Percentiles rank a stretch among this genome's conserved stretches.
Conservation (phyloP, 2,113 vertebrate species). For the Brachirus orientalis region DNA sequence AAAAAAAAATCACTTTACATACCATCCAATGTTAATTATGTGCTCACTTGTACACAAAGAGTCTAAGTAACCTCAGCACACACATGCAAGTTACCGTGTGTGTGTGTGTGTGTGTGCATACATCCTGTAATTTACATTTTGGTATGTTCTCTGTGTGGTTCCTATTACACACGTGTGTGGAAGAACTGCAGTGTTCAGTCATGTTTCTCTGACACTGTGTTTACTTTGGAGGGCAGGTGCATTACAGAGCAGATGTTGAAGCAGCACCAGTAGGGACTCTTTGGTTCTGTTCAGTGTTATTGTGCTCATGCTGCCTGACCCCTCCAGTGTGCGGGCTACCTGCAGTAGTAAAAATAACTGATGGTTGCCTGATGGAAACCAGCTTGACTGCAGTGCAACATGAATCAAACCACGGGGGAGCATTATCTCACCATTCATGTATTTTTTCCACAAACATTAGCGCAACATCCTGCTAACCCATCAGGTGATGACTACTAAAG, state of each 20-base stretch:
- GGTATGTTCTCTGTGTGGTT: constrained; percentile 35
- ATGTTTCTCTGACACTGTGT: constrained; percentile 56
- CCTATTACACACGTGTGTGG: constrained; percentile 37
- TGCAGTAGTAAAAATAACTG: constrained; percentile 64
- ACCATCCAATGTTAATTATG: too few species aligned
- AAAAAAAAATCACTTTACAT: too few species aligned
- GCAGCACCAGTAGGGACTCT: constrained; percentile 41
- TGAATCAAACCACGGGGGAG: constrained; percentile 47
- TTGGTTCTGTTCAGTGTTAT: constrained; percentile 70
- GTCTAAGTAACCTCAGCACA: constrained; percentile 11
- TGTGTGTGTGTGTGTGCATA: constrained; percentile 18
- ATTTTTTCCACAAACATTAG: constrained; percentile 45
- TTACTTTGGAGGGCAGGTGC: constrained; percentile 69
- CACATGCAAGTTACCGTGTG: constrained; percentile 26
- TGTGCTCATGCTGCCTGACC: constrained; percentile 51
- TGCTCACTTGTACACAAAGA: too few species aligned
- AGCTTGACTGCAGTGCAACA: constrained; percentile 44
- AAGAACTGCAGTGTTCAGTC: constrained; percentile 30
- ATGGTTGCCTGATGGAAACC: constrained; percentile 70
- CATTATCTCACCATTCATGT: constrained; percentile 51
- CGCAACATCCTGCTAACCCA: constrained; percentile 18
- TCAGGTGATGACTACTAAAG: constrained; percentile 40
- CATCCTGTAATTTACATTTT: constrained; percentile 61
- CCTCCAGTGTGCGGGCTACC: constrained; percentile 65
- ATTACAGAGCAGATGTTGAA: constrained; percentile 58